Percentiles rank a stretch among this genome's conserved stretches.
phyloP scores from a whole-genome alignment of 1,140 invertebrate species.

The Drosophila yakuba region DNA sequence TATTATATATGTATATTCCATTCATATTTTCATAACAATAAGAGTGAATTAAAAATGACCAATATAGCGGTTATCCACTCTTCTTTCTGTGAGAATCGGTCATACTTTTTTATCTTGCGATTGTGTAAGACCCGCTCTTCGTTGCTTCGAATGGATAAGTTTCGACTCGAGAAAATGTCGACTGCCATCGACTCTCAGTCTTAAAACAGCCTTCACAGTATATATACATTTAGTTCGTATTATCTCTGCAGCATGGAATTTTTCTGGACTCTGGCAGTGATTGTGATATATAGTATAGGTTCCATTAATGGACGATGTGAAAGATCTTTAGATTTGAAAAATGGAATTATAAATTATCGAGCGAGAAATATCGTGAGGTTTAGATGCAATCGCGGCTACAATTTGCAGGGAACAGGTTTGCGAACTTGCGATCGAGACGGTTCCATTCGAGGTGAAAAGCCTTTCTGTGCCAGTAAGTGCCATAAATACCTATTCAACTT shows the following conservation, averaged over 20 bases:
- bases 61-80: too few species aligned
- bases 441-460: slow-evolving; percentile 30
- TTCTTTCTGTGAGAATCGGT: too few species aligned
- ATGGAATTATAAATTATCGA: slow-evolving; percentile 1
- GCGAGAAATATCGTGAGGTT: slow-evolving; percentile 11
- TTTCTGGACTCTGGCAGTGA: not conserved
- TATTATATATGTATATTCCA: too few species aligned
- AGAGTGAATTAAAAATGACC: not conserved
- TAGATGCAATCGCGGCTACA: slow-evolving; percentile 19
- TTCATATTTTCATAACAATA: too few species aligned
- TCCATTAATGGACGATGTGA: slow-evolving; percentile 26
- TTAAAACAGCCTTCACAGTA: not conserved
- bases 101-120: too few species aligned
- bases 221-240: not conserved
- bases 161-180: not conserved
- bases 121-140: not conserved
- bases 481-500: too few species aligned
- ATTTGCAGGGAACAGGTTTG: slow-evolving; percentile 9
- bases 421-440: slow-evolving; percentile 14
- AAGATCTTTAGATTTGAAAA: not conserved
- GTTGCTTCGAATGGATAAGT: slow-evolving; percentile 5
- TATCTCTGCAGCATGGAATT: slow-evolving; percentile 15
- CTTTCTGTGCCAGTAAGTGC: slow-evolving; percentile 68
- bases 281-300: not conserved
- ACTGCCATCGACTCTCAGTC: slow-evolving; percentile 11